Evolutionary conservation across 2,797 vertebrate genomes (phyloP).

Genomic region (Chelmon rostratus): DNA sequence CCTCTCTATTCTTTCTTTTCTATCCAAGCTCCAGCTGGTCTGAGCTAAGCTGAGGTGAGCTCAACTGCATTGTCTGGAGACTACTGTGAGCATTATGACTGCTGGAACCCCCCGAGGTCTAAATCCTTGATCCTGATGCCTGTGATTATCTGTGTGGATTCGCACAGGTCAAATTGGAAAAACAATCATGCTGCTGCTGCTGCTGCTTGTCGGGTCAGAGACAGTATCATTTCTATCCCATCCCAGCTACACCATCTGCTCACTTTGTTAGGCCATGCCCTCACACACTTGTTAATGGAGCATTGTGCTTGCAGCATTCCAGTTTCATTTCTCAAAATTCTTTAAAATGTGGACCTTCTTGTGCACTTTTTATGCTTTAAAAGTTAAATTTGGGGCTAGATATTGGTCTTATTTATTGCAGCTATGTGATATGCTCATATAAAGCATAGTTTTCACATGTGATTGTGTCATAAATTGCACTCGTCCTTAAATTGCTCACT

Average conservation of each 20-base stretch:
- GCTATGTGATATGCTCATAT: background rate
- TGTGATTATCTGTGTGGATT: slow-evolving; percentile 79
- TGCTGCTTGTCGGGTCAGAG: slow-evolving; percentile 59
- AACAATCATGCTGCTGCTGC: slow-evolving; percentile 75
- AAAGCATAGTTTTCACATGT: background rate
- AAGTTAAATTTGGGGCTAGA: background rate
- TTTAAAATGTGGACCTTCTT: background rate
- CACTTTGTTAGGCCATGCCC: slow-evolving; percentile 40
- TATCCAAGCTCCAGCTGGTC: slow-evolving; percentile 43
- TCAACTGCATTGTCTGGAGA: slow-evolving; percentile 64
- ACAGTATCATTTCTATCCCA: slow-evolving; percentile 52
- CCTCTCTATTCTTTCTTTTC: slow-evolving; percentile 23
- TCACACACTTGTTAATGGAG: slow-evolving; percentile 25
- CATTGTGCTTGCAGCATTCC: background rate
- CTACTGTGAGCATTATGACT: slow-evolving; percentile 51
- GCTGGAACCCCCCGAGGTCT: slow-evolving; percentile 61
- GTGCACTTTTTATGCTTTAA: background rate
- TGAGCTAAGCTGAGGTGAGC: slow-evolving; percentile 65
- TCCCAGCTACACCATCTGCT: slow-evolving; percentile 71
- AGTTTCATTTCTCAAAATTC: background rate
- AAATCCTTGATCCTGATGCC: slow-evolving; percentile 75
- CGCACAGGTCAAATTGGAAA: slow-evolving; percentile 72
- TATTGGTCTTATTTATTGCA: background rate
- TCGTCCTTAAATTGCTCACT: background rate
- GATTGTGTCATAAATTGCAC: background rate